Evolutionary conservation across 2,888 invertebrate genomes (phyloP).

Genomic region (Steinernema scapterisci): DNA sequence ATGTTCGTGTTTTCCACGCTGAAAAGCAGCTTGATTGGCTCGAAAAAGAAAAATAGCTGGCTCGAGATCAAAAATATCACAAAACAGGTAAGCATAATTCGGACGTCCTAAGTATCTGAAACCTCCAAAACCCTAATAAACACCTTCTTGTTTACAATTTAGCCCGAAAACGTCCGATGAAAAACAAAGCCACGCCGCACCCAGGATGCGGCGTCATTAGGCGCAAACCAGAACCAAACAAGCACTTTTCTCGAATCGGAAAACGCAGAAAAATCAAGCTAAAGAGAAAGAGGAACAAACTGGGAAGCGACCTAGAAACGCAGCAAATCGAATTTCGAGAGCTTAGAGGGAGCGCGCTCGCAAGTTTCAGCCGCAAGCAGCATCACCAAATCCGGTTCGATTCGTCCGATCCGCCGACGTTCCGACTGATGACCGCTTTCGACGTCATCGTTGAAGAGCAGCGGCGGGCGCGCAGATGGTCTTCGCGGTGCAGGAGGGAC

Average conservation of each 20-base stretch:
- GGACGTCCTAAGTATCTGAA: background rate
- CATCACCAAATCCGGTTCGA: background rate
- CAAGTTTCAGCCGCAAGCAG: background rate
- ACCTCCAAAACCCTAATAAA: background rate
- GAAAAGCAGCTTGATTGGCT: background rate
- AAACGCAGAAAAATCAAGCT: background rate
- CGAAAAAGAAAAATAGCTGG: background rate
- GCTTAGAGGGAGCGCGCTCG: too few species aligned
- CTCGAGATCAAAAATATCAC: too few species aligned
- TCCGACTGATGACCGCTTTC: background rate
- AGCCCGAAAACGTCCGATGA: background rate
- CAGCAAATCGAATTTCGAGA: too few species aligned
- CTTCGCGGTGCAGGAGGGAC: too few species aligned
- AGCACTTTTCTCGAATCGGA: background rate
- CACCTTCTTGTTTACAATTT: background rate
- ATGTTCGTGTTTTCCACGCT: background rate
- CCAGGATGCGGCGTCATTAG: background rate
- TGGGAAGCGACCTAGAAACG: background rate
- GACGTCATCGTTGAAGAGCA: background rate
- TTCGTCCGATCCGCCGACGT: background rate
- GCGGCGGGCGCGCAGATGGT: background rate
- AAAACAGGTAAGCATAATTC: too few species aligned
- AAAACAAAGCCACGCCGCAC: background rate
- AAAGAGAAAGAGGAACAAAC: background rate
- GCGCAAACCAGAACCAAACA: background rate